Percentiles rank a stretch among this genome's conserved stretches.
Evolutionary conservation across 2,797 vertebrate genomes (phyloP).

Genomic region (Varecia variegata): DNA sequence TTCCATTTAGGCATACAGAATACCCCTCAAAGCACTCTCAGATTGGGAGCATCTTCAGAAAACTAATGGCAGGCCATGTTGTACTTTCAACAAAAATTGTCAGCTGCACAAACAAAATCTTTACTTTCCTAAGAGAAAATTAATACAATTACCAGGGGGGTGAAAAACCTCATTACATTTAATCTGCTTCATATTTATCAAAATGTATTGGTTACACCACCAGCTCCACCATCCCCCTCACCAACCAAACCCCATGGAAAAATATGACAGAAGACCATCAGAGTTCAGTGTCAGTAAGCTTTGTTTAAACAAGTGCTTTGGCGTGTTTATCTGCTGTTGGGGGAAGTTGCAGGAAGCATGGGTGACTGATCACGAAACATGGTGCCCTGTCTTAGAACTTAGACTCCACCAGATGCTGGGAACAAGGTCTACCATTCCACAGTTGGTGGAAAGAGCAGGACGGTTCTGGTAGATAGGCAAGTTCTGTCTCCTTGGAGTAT

Average conservation of each 20-base stretch:
- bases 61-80: neutral
- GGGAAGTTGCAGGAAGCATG: constrained; percentile 64
- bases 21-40: neutral
- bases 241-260: neutral
- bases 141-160: neutral
- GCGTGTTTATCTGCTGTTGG: constrained; percentile 52
- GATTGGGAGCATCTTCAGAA: neutral
- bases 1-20: neutral
- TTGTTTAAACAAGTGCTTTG: constrained; percentile 72
- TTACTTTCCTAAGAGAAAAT: constrained; percentile 15
- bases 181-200: constrained; percentile 2
- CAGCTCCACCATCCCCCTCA: neutral
- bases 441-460: neutral
- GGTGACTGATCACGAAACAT: constrained; percentile 49
- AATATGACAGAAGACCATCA: neutral
- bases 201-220: neutral
- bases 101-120: constrained; percentile 19
- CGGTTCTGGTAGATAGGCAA: neutral
- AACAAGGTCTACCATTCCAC: neutral
- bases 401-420: constrained; percentile 31
- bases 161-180: neutral
- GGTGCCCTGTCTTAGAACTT: neutral
- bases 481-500: neutral
- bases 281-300: constrained; percentile 6
- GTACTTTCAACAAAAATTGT: neutral